Base-by-base conservation (phyloP, 2,113 vertebrate genomes). In the Lagopus leucura region DNA sequence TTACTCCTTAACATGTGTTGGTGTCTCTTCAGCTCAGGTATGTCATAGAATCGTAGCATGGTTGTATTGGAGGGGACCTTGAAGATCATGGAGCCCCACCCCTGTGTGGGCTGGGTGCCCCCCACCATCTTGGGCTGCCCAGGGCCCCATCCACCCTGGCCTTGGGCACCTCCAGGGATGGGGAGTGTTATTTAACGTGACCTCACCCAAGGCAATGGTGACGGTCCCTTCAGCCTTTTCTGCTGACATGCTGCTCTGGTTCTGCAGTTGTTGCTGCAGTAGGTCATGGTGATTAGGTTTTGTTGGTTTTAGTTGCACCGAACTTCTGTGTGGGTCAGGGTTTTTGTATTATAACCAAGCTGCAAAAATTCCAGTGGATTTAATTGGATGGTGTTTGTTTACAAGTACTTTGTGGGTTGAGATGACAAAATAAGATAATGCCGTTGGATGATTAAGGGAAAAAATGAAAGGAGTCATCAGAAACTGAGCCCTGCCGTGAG, bases 381-480 rank as follows among this genome's bases (percentile, higher is more conserved):
- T 93, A 86, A 67, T 88, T 84, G 70, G 43, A 9, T 43, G 76
- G 45, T 77, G 65, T 78, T 79, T 93, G 78, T 73, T 96, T 93
- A 69, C 30, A 40, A 48, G 74, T 16, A 8, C 30, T 88, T 83
- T 90, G 50, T 73, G 69, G 50, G 58, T 81, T 86, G 52, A 85
- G 90, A 42, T 81, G 90, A 89, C 24, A 67, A 67, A 47, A 77
- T 77, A 40, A 60, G 86, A 83, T 83, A 77, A 88, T 84, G 80
- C 32, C 83, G 65, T 91, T 90, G 85, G 65, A 74, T 92, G 83
- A 73, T 88, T 61, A 17, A 60, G 43, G 80, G 58, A 22, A 52
- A 54, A 88, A 86, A 80, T 10, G 32, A 61, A 94, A 86, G 57
- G 80, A 90, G 80, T 90, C 86, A 81, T 95, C 90, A 47, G 90